A percentile compares a stretch with the other conserved stretches of the same genome.
These are phyloP conservation scores for Dipodomys stephensi DNA, from an alignment of 2,113 vertebrate genomes.

Conservation along the genomic window DNA sequence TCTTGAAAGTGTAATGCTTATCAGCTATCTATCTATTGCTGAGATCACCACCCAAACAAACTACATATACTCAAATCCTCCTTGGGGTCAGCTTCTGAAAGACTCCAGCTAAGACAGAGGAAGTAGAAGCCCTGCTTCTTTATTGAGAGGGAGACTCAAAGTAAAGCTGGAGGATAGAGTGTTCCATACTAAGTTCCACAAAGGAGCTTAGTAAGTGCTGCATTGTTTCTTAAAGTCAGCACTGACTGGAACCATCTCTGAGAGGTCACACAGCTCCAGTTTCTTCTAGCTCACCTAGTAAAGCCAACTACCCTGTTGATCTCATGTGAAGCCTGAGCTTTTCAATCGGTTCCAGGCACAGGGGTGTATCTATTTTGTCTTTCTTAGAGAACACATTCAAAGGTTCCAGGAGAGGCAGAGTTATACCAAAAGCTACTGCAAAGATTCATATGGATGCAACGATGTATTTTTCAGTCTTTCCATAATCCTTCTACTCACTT, in stretches of 20 bases:
- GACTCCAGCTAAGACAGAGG: neutral
- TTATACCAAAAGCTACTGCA: neutral
- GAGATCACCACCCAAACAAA: neutral
- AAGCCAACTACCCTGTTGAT: rapidly evolving
- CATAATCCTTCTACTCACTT: too few species aligned
- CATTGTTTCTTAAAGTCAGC: neutral
- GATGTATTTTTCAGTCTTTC: neutral
- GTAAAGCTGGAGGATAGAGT: neutral
- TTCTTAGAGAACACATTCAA: neutral
- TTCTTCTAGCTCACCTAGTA: neutral
- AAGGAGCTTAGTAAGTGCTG: neutral
- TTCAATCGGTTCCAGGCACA: too few species aligned
- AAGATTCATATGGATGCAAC: neutral
- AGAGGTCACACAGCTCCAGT: neutral
- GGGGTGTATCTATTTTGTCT: neutral
- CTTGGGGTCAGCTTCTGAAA: neutral
- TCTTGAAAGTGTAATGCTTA: rapidly evolving
- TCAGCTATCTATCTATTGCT: neutral
- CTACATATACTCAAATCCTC: neutral
- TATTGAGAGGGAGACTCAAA: neutral
- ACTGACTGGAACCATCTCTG: neutral
- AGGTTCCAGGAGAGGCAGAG: neutral
- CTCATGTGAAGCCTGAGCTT: neutral
- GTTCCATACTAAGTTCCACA: neutral
- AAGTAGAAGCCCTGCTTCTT: neutral